Conservation (phyloP, 2,797 vertebrate species). For the Prionace glauca region DNA sequence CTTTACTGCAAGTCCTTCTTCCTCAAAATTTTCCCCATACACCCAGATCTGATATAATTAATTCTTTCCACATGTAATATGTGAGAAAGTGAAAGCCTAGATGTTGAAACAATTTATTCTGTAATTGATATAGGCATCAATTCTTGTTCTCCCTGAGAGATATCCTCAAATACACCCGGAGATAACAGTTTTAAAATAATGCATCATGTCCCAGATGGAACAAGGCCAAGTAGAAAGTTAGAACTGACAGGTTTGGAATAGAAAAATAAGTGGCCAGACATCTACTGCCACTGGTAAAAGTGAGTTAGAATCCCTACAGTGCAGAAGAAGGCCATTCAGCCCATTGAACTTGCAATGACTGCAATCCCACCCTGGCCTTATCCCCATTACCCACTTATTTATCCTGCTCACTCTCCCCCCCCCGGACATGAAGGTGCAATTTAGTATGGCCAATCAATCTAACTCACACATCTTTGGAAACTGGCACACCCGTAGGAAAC, state of each 20-base stretch:
- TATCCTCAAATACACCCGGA: neutral
- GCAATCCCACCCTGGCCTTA: too few relatives aligned
- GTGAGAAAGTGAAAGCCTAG: neutral
- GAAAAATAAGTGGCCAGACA: neutral
- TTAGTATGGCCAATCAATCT: too few relatives aligned
- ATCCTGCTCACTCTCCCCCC: too few relatives aligned
- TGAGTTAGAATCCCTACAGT: too few relatives aligned
- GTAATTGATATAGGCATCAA: neutral
- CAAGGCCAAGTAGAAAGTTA: neutral
- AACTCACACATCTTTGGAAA: too few relatives aligned
- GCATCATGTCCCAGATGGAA: neutral
- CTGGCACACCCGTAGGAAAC: too few relatives aligned
- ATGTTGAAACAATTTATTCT: neutral
- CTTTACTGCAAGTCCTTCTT: neutral
- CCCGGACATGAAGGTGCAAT: too few relatives aligned
- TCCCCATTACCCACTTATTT: too few relatives aligned
- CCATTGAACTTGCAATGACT: too few relatives aligned
- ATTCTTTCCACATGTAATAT: neutral
- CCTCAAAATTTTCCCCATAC: neutral
- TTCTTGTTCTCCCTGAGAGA: neutral
- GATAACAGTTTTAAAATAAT: neutral
- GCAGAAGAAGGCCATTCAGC: too few relatives aligned
- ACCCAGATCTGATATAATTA: neutral
- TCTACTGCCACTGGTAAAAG: too few relatives aligned
- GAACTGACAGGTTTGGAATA: neutral